These are phyloP conservation scores for Leucophora obtusa DNA, from an alignment of 2,888 invertebrate genomes.

Conservation along the genomic window DNA sequence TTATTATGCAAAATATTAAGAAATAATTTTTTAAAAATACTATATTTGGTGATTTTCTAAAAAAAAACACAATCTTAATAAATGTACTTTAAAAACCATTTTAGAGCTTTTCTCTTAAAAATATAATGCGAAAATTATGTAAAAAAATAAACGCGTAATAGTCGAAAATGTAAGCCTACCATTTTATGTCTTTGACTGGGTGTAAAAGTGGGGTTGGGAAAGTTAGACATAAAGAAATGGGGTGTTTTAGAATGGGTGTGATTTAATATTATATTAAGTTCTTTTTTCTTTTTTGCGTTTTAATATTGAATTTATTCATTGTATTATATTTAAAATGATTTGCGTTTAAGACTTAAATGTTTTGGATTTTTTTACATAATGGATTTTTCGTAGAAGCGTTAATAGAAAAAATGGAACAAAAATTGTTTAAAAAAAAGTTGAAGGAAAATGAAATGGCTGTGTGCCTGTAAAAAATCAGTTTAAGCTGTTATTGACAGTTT, in stretches of 20 bases:
- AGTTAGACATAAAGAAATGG: not conserved
- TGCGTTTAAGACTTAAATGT: conserved; percentile 50
- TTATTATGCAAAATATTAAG: conserved; percentile 63
- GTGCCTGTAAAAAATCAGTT: conserved; percentile 10
- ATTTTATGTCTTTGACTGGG: not conserved
- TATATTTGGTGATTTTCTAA: conserved; percentile 15
- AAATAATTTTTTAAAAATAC: conserved; percentile 23
- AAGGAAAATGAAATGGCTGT: not conserved
- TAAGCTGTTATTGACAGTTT: conserved; percentile 61
- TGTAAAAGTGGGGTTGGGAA: not conserved
- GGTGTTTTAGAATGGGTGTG: conserved; percentile 49
- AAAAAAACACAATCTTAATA: conserved; percentile 15
- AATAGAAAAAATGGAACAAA: not conserved
- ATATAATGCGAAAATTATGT: conserved; percentile 61
- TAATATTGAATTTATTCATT: conserved; percentile 43
- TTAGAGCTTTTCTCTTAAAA: conserved; percentile 45
- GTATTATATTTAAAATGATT: conserved; percentile 53
- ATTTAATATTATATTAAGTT: conserved; percentile 54
- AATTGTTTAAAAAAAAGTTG: conserved; percentile 10
- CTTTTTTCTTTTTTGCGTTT: conserved; percentile 15
- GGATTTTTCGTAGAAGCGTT: not conserved
- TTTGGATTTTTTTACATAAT: conserved; percentile 18
- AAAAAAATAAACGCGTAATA: conserved; percentile 56
- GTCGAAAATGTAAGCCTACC: conserved; percentile 52
- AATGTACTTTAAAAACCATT: conserved; percentile 50